Percentiles rank a stretch among this genome's conserved stretches.
Conservation (phyloP, 2,888 invertebrate genomes). For the Melanchra persicariae region DNA sequence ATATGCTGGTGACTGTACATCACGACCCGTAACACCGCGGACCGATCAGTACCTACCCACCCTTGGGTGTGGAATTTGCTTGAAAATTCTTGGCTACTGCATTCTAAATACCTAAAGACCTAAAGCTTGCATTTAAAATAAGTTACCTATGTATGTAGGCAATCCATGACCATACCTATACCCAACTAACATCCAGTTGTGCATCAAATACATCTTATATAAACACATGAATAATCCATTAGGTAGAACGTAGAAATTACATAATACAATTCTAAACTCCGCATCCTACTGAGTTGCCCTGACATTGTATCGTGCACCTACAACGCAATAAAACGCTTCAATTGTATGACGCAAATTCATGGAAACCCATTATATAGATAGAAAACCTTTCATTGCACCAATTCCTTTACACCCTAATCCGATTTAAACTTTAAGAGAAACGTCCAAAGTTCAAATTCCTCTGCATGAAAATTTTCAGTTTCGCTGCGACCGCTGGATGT, state of each 20-base stretch:
- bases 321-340: conserved; percentile 46
- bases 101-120: too few species aligned
- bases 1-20: too few species aligned
- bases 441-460: conserved; percentile 22
- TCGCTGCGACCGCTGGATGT: conserved; percentile 45
- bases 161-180: conserved; percentile 29
- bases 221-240: background rate
- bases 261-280: conserved; percentile 16
- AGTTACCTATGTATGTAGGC: background rate
- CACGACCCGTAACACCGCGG: too few species aligned
- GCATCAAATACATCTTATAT: background rate
- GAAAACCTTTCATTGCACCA: conserved; percentile 64
- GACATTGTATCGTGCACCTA: conserved; percentile 41
- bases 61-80: background rate
- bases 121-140: background rate
- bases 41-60: too few species aligned
- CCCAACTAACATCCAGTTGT: conserved; percentile 25
- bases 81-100: background rate
- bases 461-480: conserved; percentile 24
- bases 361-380: conserved; percentile 41
- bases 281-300: conserved; percentile 24
- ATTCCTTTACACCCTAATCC: background rate
- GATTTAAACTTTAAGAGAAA: conserved; percentile 6
- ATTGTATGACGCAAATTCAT: conserved; percentile 66
- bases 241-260: background rate